These are phyloP conservation scores for Argyresthia albistria DNA, from an alignment of 2,888 invertebrate species.

Conservation along the genomic window DNA sequence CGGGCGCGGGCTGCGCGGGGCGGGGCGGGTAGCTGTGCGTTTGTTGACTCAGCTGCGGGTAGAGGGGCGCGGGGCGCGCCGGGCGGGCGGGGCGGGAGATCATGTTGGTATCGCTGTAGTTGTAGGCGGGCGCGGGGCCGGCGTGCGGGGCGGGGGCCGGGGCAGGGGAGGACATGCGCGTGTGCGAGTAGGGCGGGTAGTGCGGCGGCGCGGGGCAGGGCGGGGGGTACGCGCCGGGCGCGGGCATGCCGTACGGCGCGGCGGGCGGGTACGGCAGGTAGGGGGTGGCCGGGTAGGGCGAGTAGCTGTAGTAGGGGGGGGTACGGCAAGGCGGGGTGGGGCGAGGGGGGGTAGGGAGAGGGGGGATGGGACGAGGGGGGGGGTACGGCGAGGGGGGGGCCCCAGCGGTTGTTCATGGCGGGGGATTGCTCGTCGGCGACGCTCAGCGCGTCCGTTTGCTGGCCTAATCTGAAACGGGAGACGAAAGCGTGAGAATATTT, in stretches of 20 bases:
- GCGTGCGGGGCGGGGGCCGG: conserved; percentile 31
- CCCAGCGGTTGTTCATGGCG: conserved; percentile 52
- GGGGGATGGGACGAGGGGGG: not conserved
- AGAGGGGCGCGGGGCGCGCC: conserved; percentile 31
- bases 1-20: not conserved
- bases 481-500: not conserved
- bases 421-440: conserved; percentile 30
- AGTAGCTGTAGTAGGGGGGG: conserved; percentile 43
- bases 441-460: conserved; percentile 52
- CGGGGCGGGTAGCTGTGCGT: conserved; percentile 39
- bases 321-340: conserved; percentile 36
- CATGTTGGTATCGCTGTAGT: conserved; percentile 56
- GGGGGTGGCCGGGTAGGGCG: conserved; percentile 27
- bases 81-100: conserved; percentile 47
- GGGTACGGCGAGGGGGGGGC: conserved; percentile 14
- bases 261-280: conserved; percentile 33
- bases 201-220: conserved; percentile 20
- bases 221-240: conserved; percentile 37
- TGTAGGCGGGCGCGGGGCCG: conserved; percentile 28
- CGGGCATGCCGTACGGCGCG: conserved; percentile 48
- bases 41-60: conserved; percentile 41
- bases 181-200: conserved; percentile 47
- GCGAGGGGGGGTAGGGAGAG: conserved; percentile 31
- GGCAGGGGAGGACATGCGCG: conserved; percentile 46
- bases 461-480: conserved; percentile 43